Base-by-base conservation (phyloP, 2,797 vertebrate species). In the Tenualosa ilisha region DNA sequence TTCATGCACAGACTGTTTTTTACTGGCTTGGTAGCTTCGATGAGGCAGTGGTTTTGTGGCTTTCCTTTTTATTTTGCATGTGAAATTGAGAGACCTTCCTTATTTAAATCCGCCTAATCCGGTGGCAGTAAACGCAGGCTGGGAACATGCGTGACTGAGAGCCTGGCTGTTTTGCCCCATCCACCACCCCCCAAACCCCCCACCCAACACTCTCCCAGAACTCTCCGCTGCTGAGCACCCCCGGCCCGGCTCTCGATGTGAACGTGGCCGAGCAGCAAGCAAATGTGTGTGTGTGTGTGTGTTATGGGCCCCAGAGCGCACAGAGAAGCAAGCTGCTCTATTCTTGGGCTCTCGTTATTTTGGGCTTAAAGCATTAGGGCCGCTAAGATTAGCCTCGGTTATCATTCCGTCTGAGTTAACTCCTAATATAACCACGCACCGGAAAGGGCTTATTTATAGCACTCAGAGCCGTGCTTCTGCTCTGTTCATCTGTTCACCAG, bases 351-450 rank as follows among this genome's bases (percentile, higher is more conserved):
- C 86, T 86, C 50, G 92, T 94, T 97, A 97, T 97, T 96, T 96
- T 94, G 94, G 95, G 95, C 95, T 96, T 93, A 95, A 94, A 94
- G 96, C 95, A 96, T 95, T 87, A 93, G 95, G 93, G 93, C 92
- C 92, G 94, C 96, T 97, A 96, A 96, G 96, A 97, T 97, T 97
- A 97, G 96, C 93, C 93, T 92, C 11, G 93, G 92, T 96, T 97
- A 97, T 97, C 96, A 93, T 96, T 92, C 95, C 94, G 96, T 96
- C 95, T 95, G 94, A 97, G 95, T 95, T 96, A 95, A 95, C 96
- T 95, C 96, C 94, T 96, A 96, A 96, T 97, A 96, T 96, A 96
- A 95, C 95, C 94, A 92, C 95, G 95, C 94, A 94, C 96, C 96
- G 95, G 95, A 95, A 96, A 95, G 93, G 92, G 95, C 96, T 96